Conservation (phyloP, 2,797 vertebrate species). For the Crax fasciolata region DNA sequence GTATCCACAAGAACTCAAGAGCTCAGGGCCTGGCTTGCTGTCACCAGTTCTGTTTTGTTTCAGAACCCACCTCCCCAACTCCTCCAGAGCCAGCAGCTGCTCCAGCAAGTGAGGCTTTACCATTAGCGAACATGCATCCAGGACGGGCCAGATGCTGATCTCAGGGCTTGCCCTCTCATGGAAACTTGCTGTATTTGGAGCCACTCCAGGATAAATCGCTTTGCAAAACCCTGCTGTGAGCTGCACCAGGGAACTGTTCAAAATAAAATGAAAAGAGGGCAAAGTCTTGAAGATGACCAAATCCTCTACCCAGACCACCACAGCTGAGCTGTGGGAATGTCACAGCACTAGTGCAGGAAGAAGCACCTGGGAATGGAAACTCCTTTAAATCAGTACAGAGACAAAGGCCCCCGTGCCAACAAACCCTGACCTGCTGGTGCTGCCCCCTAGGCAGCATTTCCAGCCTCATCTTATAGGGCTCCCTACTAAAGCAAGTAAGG, state of each 20-base stretch:
- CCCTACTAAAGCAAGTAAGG: neutral
- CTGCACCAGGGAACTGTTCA: neutral
- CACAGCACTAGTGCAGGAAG: neutral
- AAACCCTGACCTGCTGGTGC: rapidly evolving
- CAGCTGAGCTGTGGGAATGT: rapidly evolving
- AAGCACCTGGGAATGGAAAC: neutral
- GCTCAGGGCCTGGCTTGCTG: neutral
- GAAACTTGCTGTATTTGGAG: neutral
- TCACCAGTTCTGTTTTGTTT: neutral
- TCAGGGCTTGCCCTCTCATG: rapidly evolving
- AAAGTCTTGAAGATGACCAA: neutral
- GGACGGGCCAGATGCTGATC: neutral
- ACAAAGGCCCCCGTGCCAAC: rapidly evolving
- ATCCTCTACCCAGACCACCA: neutral
- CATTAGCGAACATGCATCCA: rapidly evolving
- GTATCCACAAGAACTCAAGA: neutral
- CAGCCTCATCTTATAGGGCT: neutral
- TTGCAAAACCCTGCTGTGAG: neutral
- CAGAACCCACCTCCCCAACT: neutral
- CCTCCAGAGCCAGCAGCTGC: neutral
- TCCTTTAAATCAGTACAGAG: neutral
- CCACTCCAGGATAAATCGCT: neutral
- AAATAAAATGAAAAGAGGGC: neutral
- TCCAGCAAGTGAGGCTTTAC: rapidly evolving
- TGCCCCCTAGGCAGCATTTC: neutral